Percentiles rank a stretch among this genome's conserved stretches.
These are phyloP conservation scores for Xyrichtys novacula DNA, from an alignment of 2,797 vertebrate species.

Conservation along the genomic window DNA sequence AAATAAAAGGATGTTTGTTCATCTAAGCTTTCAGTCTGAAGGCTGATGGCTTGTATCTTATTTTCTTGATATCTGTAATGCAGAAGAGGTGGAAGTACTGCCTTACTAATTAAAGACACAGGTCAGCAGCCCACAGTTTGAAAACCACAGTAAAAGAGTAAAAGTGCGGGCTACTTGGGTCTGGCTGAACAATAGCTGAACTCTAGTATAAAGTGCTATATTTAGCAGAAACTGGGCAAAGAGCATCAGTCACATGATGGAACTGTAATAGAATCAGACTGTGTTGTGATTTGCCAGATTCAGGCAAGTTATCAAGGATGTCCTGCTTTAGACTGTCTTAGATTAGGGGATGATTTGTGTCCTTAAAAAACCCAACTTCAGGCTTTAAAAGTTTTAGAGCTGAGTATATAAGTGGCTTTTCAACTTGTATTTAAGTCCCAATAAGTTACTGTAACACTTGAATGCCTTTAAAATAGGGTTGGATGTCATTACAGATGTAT, in stretches of 20 bases:
- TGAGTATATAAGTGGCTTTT: not conserved
- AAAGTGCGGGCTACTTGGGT: constrained; percentile 40
- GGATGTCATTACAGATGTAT: not conserved
- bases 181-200: constrained; percentile 46
- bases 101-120: constrained; percentile 37
- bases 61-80: not conserved
- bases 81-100: constrained; percentile 23
- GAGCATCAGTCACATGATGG: constrained; percentile 2
- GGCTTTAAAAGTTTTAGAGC: not conserved
- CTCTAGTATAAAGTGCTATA: constrained; percentile 54
- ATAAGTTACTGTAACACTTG: not conserved
- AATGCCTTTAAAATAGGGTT: constrained; percentile 16
- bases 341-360: constrained; percentile 3
- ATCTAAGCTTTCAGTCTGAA: no score
- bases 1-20: no score
- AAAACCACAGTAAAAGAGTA: constrained; percentile 22
- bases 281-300: constrained; percentile 23
- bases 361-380: constrained; percentile 9
- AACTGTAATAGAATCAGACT: constrained; percentile 16
- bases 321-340: constrained; percentile 19
- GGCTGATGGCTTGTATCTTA: no score
- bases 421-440: constrained; percentile 1
- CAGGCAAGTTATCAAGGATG: constrained; percentile 21
- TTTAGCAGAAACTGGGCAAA: constrained; percentile 57
- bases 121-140: constrained; percentile 35